Evolutionary conservation across 1,140 invertebrate genomes (phyloP).

Genomic region (Wiebesia pumilae): DNA sequence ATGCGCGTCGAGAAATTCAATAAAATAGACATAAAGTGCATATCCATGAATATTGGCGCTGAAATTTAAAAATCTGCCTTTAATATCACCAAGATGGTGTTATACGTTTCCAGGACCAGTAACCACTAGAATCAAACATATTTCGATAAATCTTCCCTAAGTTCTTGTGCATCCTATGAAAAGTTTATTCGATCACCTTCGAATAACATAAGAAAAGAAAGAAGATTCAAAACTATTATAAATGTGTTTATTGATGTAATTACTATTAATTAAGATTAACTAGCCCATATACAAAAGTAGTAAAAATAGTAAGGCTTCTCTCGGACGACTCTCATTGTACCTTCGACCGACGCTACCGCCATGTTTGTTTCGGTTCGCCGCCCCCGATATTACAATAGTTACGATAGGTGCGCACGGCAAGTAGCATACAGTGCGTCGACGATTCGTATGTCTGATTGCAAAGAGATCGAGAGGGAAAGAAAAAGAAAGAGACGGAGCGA

Average conservation of each 20-base stretch:
- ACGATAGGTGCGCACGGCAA: slow-evolving; percentile 5
- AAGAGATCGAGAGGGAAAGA: not conserved
- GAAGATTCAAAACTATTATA: not conserved
- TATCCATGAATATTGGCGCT: not conserved
- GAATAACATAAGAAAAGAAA: not conserved
- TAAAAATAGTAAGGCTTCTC: not conserved
- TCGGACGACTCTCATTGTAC: slow-evolving; percentile 8
- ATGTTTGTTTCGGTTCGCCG: slow-evolving; percentile 43
- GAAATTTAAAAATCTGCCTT: not conserved
- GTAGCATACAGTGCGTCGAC: not conserved
- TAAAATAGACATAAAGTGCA: too few relatives aligned
- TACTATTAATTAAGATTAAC: not conserved
- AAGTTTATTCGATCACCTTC: not conserved
- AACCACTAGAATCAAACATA: not conserved
- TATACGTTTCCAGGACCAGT: slow-evolving; percentile 10
- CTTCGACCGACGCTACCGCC: slow-evolving; percentile 24
- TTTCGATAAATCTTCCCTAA: not conserved
- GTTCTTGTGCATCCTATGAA: not conserved
- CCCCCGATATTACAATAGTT: not conserved
- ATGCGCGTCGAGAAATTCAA: not conserved
- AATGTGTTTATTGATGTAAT: too few relatives aligned
- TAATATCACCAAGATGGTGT: slow-evolving; percentile 7
- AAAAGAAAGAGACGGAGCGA: not conserved
- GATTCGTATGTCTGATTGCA: not conserved
- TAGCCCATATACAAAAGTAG: too few relatives aligned